Evolutionary conservation across 2,797 vertebrate species (phyloP).

Genomic region (Tiaroga cobitis): DNA sequence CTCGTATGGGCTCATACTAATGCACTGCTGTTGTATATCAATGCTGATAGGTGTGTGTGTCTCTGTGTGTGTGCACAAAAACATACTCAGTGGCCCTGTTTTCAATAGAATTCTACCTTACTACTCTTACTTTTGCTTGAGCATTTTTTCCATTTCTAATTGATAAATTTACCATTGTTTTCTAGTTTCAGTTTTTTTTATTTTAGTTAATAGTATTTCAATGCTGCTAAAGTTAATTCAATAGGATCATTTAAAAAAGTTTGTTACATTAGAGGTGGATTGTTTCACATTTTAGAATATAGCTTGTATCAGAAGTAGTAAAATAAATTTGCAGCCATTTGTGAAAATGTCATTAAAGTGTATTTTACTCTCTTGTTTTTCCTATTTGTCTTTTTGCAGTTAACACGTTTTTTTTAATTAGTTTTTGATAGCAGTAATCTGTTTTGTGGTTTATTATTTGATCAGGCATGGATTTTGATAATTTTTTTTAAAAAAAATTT

Average conservation of each 20-base stretch:
- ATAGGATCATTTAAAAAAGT: neutral
- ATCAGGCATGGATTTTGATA: neutral
- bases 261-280: neutral
- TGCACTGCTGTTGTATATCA: slow-evolving; percentile 37
- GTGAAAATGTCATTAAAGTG: too few species aligned
- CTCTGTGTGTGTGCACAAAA: neutral
- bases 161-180: neutral
- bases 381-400: neutral
- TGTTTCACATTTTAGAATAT: neutral
- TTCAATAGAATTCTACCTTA: neutral
- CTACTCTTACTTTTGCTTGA: neutral
- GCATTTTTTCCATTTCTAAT: neutral
- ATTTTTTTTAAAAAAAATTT: rapidly evolving
- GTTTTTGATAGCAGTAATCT: neutral
- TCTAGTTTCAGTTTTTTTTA: neutral
- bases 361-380: too few species aligned
- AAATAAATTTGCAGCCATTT: too few species aligned
- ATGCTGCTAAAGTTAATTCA: neutral
- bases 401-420: neutral
- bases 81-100: neutral
- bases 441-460: neutral
- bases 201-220: neutral
- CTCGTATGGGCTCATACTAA: slow-evolving; percentile 19
- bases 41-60: slow-evolving; percentile 15
- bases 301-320: neutral